Base-by-base conservation (phyloP, 2,113 vertebrate species). In the Smithornis capensis region DNA sequence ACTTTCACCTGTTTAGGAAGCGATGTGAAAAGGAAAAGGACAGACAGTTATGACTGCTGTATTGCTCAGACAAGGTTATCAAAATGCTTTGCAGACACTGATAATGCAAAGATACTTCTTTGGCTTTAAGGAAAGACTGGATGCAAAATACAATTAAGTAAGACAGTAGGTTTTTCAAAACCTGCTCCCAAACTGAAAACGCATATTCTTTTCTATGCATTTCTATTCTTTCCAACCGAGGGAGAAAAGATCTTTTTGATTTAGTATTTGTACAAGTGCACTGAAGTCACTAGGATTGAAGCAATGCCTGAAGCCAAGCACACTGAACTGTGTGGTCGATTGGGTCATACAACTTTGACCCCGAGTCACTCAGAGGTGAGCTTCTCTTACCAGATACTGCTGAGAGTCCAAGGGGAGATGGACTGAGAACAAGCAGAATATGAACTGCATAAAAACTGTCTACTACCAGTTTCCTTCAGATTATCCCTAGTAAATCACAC, bases 251-350 rank as follows among this genome's bases (percentile, higher is more conserved):
- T 19, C 5, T 81, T 60, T 42, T 2, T 19, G 33, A 28, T 35
- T 57, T 17, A 31, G 15, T 29, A 33, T 27, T 42, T 49, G 8
- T 21, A 37, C 17, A 81, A 57, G 18, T 33, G 18, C 31, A 35
- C 53, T 31, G 28, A 80, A 52, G 63, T 23, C 53, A 57, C 21
- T 9, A 21, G 37, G 57, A 82, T 60, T 2, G 10, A 13, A 77
- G 52, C 19, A 45, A 23, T 53, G 73, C 28, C 63, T 27, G 49
- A 55, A 80, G 68, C 27, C 28, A 73, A 17, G 11, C 15, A 50
- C 0, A 0, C 2, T 35, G 22, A 71, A 75, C 10, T 6, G 14
- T 8, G 27, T 29, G 75, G 31, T 77, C 24, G 7, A 33, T 6
- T 4, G 5, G 27, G 65, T 40, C 45, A 53, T 0, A 10, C 8